Evolutionary conservation across 2,797 vertebrate species (phyloP).

Genomic region (Kryptolebias ocellatus): DNA sequence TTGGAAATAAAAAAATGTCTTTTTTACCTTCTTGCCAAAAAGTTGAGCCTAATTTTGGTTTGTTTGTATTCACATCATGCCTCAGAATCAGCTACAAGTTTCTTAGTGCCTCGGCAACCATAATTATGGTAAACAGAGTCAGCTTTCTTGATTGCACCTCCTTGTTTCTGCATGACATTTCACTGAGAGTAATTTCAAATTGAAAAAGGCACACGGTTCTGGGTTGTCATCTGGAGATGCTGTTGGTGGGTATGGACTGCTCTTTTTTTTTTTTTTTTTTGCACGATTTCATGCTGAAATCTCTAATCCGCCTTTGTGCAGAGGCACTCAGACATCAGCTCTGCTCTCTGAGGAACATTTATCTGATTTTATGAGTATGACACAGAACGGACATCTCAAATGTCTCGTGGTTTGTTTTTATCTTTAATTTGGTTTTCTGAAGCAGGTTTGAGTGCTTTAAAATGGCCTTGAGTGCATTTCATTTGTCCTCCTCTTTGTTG

Average conservation of each 20-base stretch:
- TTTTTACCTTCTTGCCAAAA: not conserved
- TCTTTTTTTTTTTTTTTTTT: constrained; percentile 45
- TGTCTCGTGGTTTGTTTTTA: constrained; percentile 21
- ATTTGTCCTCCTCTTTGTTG: constrained; percentile 25
- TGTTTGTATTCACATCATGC: not conserved
- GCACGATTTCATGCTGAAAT: constrained; percentile 64
- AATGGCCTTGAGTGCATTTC: constrained; percentile 10
- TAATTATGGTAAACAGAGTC: constrained; percentile 25
- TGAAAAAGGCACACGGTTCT: constrained; percentile 33
- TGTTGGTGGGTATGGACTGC: constrained; percentile 45
- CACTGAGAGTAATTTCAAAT: constrained; percentile 38
- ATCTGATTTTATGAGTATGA: constrained; percentile 43
- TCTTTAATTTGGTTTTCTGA: constrained; percentile 26
- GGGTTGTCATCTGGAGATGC: constrained; percentile 41
- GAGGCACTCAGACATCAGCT: constrained; percentile 27
- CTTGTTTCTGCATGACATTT: constrained; percentile 17
- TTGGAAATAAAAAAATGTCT: no score
- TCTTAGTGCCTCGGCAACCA: constrained; percentile 15
- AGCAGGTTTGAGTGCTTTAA: constrained; percentile 2
- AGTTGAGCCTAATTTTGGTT: not conserved
- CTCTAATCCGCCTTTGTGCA: constrained; percentile 51
- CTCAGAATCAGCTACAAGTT: constrained; percentile 4
- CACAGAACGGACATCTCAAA: constrained; percentile 15
- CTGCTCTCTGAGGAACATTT: constrained; percentile 41
- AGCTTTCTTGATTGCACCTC: constrained; percentile 28